phyloP scores from a whole-genome alignment of 2,797 vertebrate genomes.

The Esox masquinongy region DNA sequence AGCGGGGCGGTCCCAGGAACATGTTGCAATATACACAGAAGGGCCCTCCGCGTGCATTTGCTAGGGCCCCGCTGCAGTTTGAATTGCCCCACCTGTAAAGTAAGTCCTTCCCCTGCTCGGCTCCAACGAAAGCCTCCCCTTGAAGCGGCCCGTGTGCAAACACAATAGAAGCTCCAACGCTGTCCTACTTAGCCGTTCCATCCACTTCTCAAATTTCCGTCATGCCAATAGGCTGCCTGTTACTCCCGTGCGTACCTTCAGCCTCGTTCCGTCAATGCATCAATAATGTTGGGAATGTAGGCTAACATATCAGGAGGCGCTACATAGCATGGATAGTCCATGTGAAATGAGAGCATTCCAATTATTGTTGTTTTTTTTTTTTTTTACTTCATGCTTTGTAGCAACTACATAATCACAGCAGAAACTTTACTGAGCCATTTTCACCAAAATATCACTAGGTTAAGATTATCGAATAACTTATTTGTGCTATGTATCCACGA shows the following conservation, averaged over 20 bases:
- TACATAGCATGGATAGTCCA: neutral
- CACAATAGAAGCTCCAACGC: constrained; percentile 3
- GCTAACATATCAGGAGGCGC: neutral
- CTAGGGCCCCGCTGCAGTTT: neutral
- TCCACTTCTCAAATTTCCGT: constrained; percentile 45
- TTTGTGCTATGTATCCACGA: neutral
- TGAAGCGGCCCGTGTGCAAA: neutral
- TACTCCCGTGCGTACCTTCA: neutral
- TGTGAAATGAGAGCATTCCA: neutral
- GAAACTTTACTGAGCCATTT: neutral
- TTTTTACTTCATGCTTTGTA: neutral
- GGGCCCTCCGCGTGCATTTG: constrained; percentile 14
- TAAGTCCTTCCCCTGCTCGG: neutral
- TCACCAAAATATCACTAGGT: neutral
- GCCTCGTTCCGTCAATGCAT: neutral
- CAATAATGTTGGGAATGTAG: neutral
- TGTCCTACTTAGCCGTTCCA: constrained; percentile 59
- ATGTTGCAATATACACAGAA: constrained; percentile 12
- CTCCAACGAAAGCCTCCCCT: neutral
- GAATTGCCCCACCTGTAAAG: constrained; percentile 13
- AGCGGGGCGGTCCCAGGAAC: neutral
- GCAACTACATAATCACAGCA: neutral
- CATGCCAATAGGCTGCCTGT: constrained; percentile 21
- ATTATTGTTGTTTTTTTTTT: too few species aligned
- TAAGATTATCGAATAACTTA: neutral